Base-by-base conservation (phyloP, 2,888 invertebrate genomes). In the Venustoraphidia nigricollis region DNA sequence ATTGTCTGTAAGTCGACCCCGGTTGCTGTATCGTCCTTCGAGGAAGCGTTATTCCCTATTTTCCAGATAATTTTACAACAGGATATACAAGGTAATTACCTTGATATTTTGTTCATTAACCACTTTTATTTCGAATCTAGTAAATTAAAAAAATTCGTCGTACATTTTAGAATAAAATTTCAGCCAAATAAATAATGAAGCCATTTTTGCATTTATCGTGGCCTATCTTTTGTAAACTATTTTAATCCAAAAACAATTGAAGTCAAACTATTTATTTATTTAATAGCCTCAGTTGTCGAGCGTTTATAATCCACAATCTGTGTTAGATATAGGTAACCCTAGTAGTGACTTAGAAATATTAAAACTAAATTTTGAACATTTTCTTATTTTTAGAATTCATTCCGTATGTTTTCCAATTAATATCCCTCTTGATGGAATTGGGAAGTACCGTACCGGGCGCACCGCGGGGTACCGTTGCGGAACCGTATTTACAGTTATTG, bases 331-430 rank as follows among this genome's bases (percentile, higher is more conserved):
- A 17, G n/a, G n/a, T n/a, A n/a, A n/a, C n/a, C n/a, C n/a, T n/a
- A n/a, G n/a, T n/a, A n/a, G n/a, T n/a, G n/a, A n/a, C n/a, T 17
- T 14, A 10, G 5, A 42, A 11, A 40, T 40, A 10, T 45, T 40
- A 13, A 44, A 10, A 37, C 13, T 11, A 17, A 44, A 27, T 41
- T 17, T 9, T 50, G 35, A 36, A 35, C 13, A 40, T 13, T 36
- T 36, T 34, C 10, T 47, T 40, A 56, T 50, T 72, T 65, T 34
- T 75, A 80, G 97, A 97, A 66, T 96, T 98, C 71, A 88, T 96
- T 68, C 97, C 97, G 0, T 98, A 98, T 68, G 92, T 95, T 43
- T 96, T 98, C 66, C 98, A 98, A 87, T 83, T 98, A 69, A 70
- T 97, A 39, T 91, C 95, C 0, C 71, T 96, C 14, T 70, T 96